These are phyloP conservation scores for Cataglyphis albicans DNA, from an alignment of 2,888 invertebrate genomes.

Conservation along the genomic window DNA sequence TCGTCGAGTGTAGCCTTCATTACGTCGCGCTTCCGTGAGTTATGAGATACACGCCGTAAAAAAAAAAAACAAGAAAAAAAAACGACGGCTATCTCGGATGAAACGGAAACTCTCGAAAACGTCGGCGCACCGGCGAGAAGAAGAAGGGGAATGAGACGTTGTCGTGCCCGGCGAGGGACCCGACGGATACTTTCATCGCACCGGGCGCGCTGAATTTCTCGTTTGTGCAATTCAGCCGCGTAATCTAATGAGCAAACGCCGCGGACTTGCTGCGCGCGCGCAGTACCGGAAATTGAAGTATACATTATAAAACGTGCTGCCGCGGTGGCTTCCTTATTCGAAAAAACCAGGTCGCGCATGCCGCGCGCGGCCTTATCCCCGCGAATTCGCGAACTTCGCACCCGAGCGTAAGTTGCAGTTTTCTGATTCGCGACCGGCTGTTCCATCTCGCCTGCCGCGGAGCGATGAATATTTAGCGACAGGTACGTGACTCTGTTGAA, in stretches of 20 bases:
- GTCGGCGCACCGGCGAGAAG: slow-evolving; percentile 36
- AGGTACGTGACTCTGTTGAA: slow-evolving; percentile 25
- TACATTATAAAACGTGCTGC: slow-evolving; percentile 69
- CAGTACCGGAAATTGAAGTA: slow-evolving; percentile 71
- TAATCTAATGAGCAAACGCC: slow-evolving; percentile 74
- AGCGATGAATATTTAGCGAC: slow-evolving; percentile 51
- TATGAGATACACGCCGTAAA: slow-evolving; percentile 20
- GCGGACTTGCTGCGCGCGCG: slow-evolving; percentile 60
- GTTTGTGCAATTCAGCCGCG: slow-evolving; percentile 72
- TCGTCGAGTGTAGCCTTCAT: slow-evolving; percentile 47
- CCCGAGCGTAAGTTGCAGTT: slow-evolving; percentile 32
- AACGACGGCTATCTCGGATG: slow-evolving; percentile 34
- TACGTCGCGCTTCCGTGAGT: slow-evolving; percentile 58
- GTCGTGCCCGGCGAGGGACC: background rate
- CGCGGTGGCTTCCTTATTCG: slow-evolving; percentile 56
- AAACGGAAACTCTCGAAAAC: slow-evolving; percentile 59
- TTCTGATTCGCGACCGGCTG: slow-evolving; percentile 34
- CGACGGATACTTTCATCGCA: slow-evolving; percentile 61
- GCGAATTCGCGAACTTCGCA: slow-evolving; percentile 28
- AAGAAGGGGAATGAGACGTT: slow-evolving; percentile 17
- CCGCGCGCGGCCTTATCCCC: slow-evolving; percentile 39
- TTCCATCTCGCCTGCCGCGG: background rate
- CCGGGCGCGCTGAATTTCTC: slow-evolving; percentile 61
- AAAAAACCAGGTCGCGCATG: slow-evolving; percentile 68
- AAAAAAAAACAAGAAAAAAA: background rate